phyloP scores from a whole-genome alignment of 2,113 vertebrate genomes.

The Petrocephalus microphthalmus region DNA sequence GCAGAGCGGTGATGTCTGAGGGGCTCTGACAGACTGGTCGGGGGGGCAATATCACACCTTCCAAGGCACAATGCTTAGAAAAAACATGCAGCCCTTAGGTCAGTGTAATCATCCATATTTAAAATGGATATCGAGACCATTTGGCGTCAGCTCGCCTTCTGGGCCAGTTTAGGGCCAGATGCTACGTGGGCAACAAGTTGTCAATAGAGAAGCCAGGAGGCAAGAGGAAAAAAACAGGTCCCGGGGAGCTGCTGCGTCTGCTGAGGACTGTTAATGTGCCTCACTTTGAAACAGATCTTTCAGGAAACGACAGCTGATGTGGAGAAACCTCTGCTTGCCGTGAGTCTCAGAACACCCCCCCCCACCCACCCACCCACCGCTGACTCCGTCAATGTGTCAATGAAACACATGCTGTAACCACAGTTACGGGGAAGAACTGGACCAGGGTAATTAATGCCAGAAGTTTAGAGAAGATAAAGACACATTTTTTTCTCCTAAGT shows the following conservation, averaged over 20 bases:
- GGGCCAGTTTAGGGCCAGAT: background rate
- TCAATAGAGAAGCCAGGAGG: background rate
- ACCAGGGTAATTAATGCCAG: background rate
- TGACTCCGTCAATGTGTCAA: background rate
- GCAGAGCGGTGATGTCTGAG: background rate
- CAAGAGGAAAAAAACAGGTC: background rate
- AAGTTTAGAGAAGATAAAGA: background rate
- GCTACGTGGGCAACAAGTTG: background rate
- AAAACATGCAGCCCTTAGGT: background rate
- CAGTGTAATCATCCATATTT: background rate
- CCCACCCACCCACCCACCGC: background rate
- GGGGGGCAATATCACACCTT: background rate
- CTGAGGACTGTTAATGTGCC: background rate
- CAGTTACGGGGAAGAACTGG: background rate
- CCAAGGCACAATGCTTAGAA: background rate
- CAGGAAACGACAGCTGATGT: background rate
- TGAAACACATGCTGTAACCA: background rate
- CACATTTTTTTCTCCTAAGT: background rate
- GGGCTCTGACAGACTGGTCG: background rate
- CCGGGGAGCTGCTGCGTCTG: background rate
- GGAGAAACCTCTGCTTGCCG: background rate
- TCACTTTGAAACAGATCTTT: conserved; percentile 1
- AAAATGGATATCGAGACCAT: background rate
- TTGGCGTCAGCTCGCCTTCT: background rate
- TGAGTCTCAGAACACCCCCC: background rate